Conservation (phyloP, 2,888 invertebrate genomes). For the Philonicus albiceps region DNA sequence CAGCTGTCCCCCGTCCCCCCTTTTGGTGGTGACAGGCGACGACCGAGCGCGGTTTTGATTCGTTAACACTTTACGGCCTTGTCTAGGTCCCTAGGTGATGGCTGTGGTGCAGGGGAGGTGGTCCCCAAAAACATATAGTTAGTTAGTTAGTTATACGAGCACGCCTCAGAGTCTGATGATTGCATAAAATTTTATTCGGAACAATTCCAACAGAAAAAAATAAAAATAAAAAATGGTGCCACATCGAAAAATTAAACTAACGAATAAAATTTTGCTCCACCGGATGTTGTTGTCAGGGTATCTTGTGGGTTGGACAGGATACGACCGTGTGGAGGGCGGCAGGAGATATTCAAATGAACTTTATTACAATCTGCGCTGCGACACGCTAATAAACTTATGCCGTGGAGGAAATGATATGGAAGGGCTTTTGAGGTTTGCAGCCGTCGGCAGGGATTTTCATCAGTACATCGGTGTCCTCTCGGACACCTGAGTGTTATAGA, state of each 20-base stretch:
- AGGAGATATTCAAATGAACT: constrained; percentile 48
- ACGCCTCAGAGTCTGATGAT: constrained; percentile 2
- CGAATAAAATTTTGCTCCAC: constrained; percentile 40
- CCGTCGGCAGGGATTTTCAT: neutral
- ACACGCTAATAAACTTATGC: constrained; percentile 47
- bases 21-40: neutral
- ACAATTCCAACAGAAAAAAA: constrained; percentile 7
- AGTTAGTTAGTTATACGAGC: neutral
- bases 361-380: constrained; percentile 47
- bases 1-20: neutral
- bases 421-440: neutral
- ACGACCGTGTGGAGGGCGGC: neutral
- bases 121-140: neutral
- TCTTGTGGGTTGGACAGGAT: neutral
- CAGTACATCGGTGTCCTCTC: neutral
- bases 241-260: constrained; percentile 39
- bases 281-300: constrained; percentile 38
- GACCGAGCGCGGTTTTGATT: constrained; percentile 1
- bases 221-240: constrained; percentile 28
- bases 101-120: neutral
- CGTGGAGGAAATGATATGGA: constrained; percentile 35
- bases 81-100: neutral
- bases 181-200: constrained; percentile 27
- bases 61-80: constrained; percentile 6
- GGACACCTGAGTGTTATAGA: neutral